Percentiles rank a stretch among this genome's conserved stretches.
phyloP scores from a whole-genome alignment of 2,888 invertebrate genomes.

The Atethmia centrago region DNA sequence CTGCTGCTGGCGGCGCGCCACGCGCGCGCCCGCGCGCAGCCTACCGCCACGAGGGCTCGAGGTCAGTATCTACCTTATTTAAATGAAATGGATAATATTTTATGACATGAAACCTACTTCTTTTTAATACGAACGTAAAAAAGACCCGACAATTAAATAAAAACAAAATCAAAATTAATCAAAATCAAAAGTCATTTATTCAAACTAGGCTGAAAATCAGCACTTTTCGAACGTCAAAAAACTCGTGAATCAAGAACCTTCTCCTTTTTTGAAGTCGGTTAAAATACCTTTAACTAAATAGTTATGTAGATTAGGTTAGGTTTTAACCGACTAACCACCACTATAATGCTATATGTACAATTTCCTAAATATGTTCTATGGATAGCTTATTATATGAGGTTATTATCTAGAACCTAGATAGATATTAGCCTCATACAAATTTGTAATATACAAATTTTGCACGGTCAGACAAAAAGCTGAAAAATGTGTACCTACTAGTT shows the following conservation, averaged over 20 bases:
- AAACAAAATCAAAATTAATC: no score
- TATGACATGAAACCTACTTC: not conserved
- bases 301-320: no score
- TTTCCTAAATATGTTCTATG: not conserved
- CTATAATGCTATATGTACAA: not conserved
- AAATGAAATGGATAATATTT: not conserved
- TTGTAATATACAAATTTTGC: not conserved
- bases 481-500: not conserved
- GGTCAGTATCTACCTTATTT: conserved; percentile 68
- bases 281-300: no score
- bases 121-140: not conserved
- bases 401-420: not conserved
- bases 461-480: no score
- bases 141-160: not conserved
- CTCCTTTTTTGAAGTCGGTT: not conserved
- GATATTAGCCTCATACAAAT: no score
- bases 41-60: conserved; percentile 82
- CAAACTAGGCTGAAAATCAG: no score
- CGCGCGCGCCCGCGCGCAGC: conserved; percentile 79
- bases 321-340: not conserved
- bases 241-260: not conserved
- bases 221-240: no score
- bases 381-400: no score
- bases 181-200: no score
- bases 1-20: conserved; percentile 83